Evolutionary conservation across 1,140 invertebrate genomes (phyloP), one percentile per base, ranked within the genome.

Genomic region (Mizuhopecten yessoensis): DNA sequence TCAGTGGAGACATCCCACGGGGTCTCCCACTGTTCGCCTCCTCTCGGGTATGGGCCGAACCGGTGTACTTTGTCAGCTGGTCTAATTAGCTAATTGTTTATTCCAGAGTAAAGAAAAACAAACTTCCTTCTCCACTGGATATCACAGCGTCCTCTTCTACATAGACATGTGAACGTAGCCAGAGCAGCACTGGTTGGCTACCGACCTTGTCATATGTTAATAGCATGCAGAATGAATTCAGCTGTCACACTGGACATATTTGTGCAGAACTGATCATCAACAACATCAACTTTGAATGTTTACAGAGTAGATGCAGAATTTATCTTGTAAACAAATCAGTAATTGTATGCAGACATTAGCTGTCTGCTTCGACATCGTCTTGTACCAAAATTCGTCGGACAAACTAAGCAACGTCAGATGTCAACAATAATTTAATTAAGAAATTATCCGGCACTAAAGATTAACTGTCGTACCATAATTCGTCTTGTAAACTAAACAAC

Each of bases 11-110:
- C n/a, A 75, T 75, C 57, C 57, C n/a, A 29, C 57, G 0, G 57
- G n/a, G 57, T n/a, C 29, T 75, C n/a, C 57, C 9, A 17, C 42
- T 17, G 42, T 13, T 45, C 42, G 42, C 17, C 9, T 45, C 42
- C 42, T 45, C 9, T 45, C 9, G 42, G 42, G 42, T 45, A 45
- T 75, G 29, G n/a, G 57, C 57, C 57, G 57, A 75, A 75, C 57
- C 29, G 57, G 9, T 29, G 57, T 75, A 75, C 11, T 29, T 75
- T 75, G n/a, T 75, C 57, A 75, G n/a, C 57, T 75, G 57, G n/a
- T n/a, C 5, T 75, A 75, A 75, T 75, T 75, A 75, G 57, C 57
- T 75, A 75, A 75, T 75, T 75, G 57, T 75, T 75, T 75, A 29
- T 75, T 75, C 57, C 29, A 75, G 9, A 29, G 57, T 75, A 29